These are phyloP conservation scores for Linyphia triangularis DNA, from an alignment of 2,888 invertebrate genomes.

Conservation along the genomic window DNA sequence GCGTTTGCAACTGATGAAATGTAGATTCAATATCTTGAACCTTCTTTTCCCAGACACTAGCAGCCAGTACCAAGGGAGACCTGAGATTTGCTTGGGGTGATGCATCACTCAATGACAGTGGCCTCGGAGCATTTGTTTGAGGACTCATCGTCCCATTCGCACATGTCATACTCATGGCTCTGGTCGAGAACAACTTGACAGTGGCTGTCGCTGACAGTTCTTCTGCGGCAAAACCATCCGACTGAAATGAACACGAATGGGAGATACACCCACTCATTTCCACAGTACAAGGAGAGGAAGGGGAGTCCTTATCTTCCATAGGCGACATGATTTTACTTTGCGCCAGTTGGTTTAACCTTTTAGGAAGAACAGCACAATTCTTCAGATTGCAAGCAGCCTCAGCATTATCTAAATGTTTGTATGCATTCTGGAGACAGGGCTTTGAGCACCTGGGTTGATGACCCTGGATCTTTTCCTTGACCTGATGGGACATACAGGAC, in stretches of 20 bases:
- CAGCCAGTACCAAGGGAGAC: constrained; percentile 68
- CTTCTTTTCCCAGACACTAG: constrained; percentile 74
- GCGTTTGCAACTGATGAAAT: constrained; percentile 71
- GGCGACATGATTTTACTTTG: constrained; percentile 62
- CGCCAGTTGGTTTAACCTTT: constrained; percentile 52
- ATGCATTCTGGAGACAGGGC: constrained; percentile 26
- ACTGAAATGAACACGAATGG: constrained; percentile 72
- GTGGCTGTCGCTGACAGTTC: constrained; percentile 72
- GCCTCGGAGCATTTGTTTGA: constrained; percentile 58
- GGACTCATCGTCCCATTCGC: constrained; percentile 66
- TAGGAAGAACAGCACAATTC: constrained; percentile 54
- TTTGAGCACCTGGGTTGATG: constrained; percentile 28
- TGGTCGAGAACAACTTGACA: constrained; percentile 66
- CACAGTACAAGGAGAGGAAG: constrained; percentile 72
- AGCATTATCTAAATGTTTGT: constrained; percentile 43
- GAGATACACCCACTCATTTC: constrained; percentile 73
- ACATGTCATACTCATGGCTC: constrained; percentile 72
- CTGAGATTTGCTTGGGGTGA: constrained; percentile 65
- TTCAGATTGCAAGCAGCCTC: constrained; percentile 27
- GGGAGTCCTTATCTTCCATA: constrained; percentile 66
- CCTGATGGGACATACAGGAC: constrained; percentile 25
- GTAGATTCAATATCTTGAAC: constrained; percentile 74
- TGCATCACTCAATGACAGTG: constrained; percentile 61
- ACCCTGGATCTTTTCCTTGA: constrained; percentile 35
- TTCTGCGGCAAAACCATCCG: constrained; percentile 71